Evolutionary conservation across 2,113 vertebrate species (phyloP).

Genomic region (Hymenochirus boettgeri): DNA sequence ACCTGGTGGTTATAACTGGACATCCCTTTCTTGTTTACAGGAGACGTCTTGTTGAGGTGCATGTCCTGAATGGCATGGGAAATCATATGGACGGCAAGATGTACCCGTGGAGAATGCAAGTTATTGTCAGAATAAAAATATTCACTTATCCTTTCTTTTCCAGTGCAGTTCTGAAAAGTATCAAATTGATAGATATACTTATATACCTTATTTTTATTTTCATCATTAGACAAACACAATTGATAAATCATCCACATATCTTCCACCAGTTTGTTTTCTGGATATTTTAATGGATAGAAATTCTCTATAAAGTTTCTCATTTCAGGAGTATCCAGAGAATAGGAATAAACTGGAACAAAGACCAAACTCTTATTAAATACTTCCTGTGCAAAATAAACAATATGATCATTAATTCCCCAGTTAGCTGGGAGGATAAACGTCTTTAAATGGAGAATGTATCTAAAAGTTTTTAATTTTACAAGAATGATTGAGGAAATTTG

Average conservation of each 20-base stretch:
- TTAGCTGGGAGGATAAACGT: no score
- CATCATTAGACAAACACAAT: not conserved
- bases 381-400: not conserved
- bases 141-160: not conserved
- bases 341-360: not conserved
- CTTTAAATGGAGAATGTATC: no score
- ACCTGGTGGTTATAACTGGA: no score
- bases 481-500: no score
- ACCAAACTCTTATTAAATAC: not conserved
- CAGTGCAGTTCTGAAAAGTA: slow-evolving; percentile 2
- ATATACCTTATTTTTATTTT: not conserved
- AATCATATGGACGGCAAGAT: not conserved
- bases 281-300: not conserved
- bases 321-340: not conserved
- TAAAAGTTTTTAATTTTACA: no score
- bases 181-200: no score
- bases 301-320: not conserved
- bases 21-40: no score
- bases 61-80: not conserved
- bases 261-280: not conserved
- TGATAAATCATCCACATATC: not conserved
- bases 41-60: no score
- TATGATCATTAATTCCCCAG: not conserved
- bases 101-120: not conserved
- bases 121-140: not conserved